phyloP scores from a whole-genome alignment of 2,113 vertebrate genomes.

The Coptodon rendalli region DNA sequence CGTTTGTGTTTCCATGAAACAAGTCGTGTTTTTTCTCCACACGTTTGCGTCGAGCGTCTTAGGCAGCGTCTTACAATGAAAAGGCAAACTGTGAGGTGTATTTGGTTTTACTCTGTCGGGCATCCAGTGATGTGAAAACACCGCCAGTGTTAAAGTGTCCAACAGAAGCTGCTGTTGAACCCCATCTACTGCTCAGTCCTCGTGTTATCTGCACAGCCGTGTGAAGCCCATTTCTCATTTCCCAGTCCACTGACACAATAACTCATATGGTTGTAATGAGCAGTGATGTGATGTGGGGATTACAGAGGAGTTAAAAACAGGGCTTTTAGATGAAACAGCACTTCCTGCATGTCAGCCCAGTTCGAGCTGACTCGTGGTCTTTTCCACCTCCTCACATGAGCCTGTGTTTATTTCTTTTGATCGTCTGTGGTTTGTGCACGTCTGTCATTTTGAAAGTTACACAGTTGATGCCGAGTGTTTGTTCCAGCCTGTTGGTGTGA shows the following conservation, averaged over 20 bases:
- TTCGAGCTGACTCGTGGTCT: background rate
- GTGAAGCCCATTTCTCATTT: background rate
- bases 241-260: background rate
- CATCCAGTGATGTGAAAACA: background rate
- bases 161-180: background rate
- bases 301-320: background rate
- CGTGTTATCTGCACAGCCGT: background rate
- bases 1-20: background rate
- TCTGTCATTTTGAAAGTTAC: background rate
- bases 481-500: background rate
- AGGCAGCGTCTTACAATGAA: background rate
- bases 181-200: background rate
- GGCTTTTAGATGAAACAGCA: background rate
- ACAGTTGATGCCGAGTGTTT: background rate
- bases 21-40: background rate
- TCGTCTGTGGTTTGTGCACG: background rate
- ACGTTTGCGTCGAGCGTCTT: background rate
- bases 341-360: background rate
- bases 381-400: background rate
- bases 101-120: background rate
- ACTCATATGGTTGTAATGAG: background rate
- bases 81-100: background rate
- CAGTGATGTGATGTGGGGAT: background rate
- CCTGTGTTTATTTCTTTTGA: background rate
- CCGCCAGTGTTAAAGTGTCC: background rate